Base-by-base conservation (phyloP, 2,113 vertebrate species). In the Bostrychus sinensis region DNA sequence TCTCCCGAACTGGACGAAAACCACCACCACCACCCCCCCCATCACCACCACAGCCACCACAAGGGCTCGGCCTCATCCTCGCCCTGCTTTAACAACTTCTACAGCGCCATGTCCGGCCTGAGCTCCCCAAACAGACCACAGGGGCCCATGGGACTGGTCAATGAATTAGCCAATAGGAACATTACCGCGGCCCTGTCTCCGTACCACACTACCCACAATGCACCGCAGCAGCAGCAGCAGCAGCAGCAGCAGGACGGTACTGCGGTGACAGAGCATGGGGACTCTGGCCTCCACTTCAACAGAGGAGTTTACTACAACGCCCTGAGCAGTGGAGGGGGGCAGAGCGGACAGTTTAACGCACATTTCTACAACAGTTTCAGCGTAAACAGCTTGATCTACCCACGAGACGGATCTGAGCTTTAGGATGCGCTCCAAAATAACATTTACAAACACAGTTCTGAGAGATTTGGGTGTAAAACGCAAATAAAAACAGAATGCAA, bases 311-410 rank as follows among this genome's bases (percentile, higher is more conserved):
- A 98, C 75, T 97, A 97, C 82, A 94, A 91, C 90, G 92, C 96
- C 19, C 95, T 96, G 70, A 88, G 93, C 3, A 66, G 93, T 58
- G 92, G 45, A 48, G 45, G 91, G 66, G 45, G 91, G 66, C 93
- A 95, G 46, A 87, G 88, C 8, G 92, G 93, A 85, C 94, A 95
- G 80, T 97, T 96, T 79, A 93, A 94, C 88, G 86, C 93, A 25
- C 93, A 94, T 41, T 94, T 95, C 86, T 94, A 95, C 83, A 95
- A 94, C 87, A 93, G 92, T 86, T 96, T 97, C 92, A 96, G 95
- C 1, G 95, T 98, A 55, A 98, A 97, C 91, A 96, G 96, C 88
- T 86, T 99, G 66, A 96, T 98, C 65, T 98, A 98, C 51, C 93
- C 95, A 8, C 80, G 96, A 61, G 97, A 98, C 28, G 95, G 96